phyloP scores from a whole-genome alignment of 30 jellyfish, hydroid and myxozoan species.

The Hydra vulgaris region DNA sequence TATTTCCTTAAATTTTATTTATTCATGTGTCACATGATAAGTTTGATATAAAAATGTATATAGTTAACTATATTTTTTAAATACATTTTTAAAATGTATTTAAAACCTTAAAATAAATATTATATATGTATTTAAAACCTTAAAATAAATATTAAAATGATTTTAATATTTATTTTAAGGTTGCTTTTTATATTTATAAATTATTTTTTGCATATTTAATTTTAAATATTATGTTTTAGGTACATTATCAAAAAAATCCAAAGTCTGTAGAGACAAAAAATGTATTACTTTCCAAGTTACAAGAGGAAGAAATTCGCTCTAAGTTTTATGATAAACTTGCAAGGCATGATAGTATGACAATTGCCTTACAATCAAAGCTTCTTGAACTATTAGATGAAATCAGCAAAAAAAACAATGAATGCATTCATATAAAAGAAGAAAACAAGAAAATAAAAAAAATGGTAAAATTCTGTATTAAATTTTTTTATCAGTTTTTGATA shows the following conservation, averaged over 20 bases:
- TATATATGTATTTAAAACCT: no score
- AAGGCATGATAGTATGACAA: constrained; percentile 35
- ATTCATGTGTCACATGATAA: no score
- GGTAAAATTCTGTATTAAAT: background rate
- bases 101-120: no score
- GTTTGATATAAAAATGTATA: no score
- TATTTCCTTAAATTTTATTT: no score
- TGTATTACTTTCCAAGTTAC: background rate
- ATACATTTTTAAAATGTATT: no score
- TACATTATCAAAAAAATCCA: background rate
- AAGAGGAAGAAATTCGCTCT: background rate
- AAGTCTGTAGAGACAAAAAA: background rate
- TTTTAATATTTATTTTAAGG: no score
- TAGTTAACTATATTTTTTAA: no score
- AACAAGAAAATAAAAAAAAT: background rate
- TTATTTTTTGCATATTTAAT: no score
- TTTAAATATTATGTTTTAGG: background rate
- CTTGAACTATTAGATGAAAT: constrained; percentile 21
- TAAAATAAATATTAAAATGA: no score
- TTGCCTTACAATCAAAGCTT: constrained; percentile 55
- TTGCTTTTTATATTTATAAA: no score
- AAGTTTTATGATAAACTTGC: constrained; percentile 24
- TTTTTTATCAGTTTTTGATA: background rate
- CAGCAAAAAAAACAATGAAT: background rate
- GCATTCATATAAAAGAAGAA: background rate